A percentile compares a stretch with the other conserved stretches of the same genome.
Conservation (phyloP, 2,113 vertebrate genomes). For the Gobius niger region DNA sequence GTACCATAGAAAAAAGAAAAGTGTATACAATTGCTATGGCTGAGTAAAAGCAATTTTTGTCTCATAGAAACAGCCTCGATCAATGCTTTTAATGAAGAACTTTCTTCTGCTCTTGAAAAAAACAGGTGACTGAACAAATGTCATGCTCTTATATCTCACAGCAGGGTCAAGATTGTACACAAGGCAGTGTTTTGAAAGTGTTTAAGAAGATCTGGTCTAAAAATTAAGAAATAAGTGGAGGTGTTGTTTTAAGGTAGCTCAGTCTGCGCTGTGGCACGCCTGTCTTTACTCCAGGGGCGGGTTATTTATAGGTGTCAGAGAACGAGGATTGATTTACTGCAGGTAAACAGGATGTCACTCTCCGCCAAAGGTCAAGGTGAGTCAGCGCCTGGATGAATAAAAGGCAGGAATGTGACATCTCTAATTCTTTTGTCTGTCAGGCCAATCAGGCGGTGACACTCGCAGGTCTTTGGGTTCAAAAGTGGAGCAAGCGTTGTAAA, state of each 20-base stretch:
- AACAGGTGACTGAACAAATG: no score
- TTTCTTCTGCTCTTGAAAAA: no score
- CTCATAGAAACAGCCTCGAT: no score
- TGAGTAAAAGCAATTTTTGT: no score
- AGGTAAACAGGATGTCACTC: constrained; percentile 56
- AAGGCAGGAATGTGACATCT: constrained; percentile 30
- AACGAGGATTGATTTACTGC: constrained; percentile 58
- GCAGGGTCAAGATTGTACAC: no score
- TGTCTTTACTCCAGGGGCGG: constrained; percentile 33
- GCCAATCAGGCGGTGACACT: constrained; percentile 1
- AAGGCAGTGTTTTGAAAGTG: no score
- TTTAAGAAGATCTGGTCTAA: no score
- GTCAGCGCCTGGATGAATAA: constrained; percentile 36
- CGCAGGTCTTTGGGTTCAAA: constrained; percentile 24
- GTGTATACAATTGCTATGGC: no score
- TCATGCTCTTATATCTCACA: no score
- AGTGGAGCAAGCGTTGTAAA: constrained; percentile 4
- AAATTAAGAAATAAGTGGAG: no score
- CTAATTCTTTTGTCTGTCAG: constrained; percentile 38
- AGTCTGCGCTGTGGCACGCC: constrained; percentile 22
- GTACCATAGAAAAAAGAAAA: no score
- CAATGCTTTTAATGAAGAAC: no score
- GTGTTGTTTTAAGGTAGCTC: constrained; percentile 18
- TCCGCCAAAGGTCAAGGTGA: constrained; percentile 62
- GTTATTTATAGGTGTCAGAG: constrained; percentile 56